phyloP scores from a whole-genome alignment of 2,113 vertebrate genomes.

The Galeopterus variegatus region DNA sequence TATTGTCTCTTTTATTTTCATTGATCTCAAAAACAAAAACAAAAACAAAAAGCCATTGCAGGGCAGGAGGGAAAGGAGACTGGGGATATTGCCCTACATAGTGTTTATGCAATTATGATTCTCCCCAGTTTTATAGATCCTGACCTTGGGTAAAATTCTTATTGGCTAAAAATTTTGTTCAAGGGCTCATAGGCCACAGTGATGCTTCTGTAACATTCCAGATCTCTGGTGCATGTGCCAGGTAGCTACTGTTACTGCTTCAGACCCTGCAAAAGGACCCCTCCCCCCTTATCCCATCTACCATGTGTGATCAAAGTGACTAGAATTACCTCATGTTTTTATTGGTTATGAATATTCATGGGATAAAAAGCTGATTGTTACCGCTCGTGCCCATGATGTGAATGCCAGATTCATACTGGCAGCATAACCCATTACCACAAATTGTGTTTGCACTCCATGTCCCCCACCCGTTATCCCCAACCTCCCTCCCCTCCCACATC shows the following conservation, averaged over 20 bases:
- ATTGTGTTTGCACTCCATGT: too few relatives aligned
- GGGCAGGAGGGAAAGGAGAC: not conserved
- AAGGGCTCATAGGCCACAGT: not conserved
- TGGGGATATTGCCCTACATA: not conserved
- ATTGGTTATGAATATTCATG: too few relatives aligned
- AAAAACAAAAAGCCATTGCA: not conserved
- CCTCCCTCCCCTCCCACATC: too few relatives aligned
- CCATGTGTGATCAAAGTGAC: conserved; percentile 49
- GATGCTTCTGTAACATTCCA: not conserved
- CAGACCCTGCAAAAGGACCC: conserved; percentile 1
- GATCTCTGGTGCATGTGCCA: not conserved
- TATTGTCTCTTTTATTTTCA: conserved; percentile 11
- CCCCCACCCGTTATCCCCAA: too few relatives aligned
- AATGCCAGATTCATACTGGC: too few relatives aligned
- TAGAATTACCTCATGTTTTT: conserved; percentile 45
- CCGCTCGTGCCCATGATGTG: too few relatives aligned
- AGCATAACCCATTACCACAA: too few relatives aligned
- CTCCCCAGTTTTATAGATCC: conserved; percentile 22
- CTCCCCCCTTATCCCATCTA: not conserved
- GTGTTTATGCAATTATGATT: not conserved
- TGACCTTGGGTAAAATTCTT: conserved; percentile 57
- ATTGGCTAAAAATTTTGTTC: conserved; percentile 15
- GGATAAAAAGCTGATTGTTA: too few relatives aligned
- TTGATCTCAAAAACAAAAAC: not conserved
- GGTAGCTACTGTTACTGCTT: conserved; percentile 56